Evolutionary conservation across 1,140 invertebrate species (phyloP), one percentile per base, ranked within the genome.

Genomic region (Elymnias hypermnestra): DNA sequence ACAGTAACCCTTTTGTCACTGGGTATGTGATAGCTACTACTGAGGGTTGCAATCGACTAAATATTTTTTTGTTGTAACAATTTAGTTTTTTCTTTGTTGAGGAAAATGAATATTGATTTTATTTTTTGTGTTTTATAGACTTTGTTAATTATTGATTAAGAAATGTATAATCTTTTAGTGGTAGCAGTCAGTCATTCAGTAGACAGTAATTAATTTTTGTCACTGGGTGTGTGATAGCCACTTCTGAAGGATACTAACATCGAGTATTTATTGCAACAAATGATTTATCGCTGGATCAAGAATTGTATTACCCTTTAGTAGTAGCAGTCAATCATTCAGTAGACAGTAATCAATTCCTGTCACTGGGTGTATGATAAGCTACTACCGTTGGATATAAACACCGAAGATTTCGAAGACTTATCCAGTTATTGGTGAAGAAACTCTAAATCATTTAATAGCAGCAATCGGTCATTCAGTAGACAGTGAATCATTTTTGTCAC

Each of bases 361-460:
- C 65, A 69, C 66, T 70, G 57, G 62, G 56, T 53, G 41, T 45
- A 25, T 62, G 48, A 63, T 54, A 25, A 46, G 44, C 26, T 55
- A 39, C 39, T 58, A 12, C 29, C 15, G 8, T 29, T 35, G 14
- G 6, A n/a, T n/a, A n/a, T n/a, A n/a, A 22, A 6, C 21, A 22
- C 13, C 26, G 10, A n/a, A n/a, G n/a, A n/a, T n/a, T n/a, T n/a
- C n/a, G n/a, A n/a, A n/a, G n/a, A n/a, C n/a, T n/a, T n/a, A n/a
- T n/a, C n/a, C n/a, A n/a, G n/a, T n/a, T n/a, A n/a, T n/a, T n/a
- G n/a, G n/a, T n/a, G n/a, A n/a, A n/a, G n/a, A n/a, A n/a, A n/a
- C 10, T 5, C 0, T 9, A 9, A 9, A 41, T 17, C 10, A 21
- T 6, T 38, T 8, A 38, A 17, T 14, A 18, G 17, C 12, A 35